Evolutionary conservation across 2,888 invertebrate genomes (phyloP), one percentile per base, ranked within the genome.

Genomic region (Cryptophagus acutangulus): DNA sequence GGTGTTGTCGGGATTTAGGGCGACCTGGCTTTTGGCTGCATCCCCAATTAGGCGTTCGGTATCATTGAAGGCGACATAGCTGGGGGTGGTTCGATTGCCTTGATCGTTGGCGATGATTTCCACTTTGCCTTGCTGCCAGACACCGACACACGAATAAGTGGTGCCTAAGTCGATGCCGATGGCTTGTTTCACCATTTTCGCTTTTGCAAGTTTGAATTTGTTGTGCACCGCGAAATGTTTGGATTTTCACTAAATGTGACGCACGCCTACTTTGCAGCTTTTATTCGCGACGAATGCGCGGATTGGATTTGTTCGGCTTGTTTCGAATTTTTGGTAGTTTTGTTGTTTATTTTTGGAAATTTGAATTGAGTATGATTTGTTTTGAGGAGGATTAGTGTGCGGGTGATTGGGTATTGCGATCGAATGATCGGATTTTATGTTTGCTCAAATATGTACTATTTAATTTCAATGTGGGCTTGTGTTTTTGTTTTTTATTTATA

Each of bases 81-180:
- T 86, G 33, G 90, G 89, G 35, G 89, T 91, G 6, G 88, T 89
- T 36, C 89, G 73, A 68, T 90, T 90, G 47, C 89, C 90, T 70
- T 89, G 88, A 65, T 89, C 88, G 64, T 91, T 91, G 41, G 90
- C 87, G 62, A 90, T 88, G 51, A 88, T 87, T 63, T 88, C 87
- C 55, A 87, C 86, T 67, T 87, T 87, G 35, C 87, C 83, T 59
- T 87, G 77, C 58, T 85, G 83, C 72, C 84, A 88, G 15, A 87
- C 84, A 26, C 82, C 87, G 40, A 87, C 87, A 62, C 86, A 87
- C 38, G 88, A 88, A 70, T 82, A 90, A 9, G 88, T 90, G 37
- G 89, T 90, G 38, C 89, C 89, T 57, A 89, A 74, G 71, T 91
- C 90, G 33, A 60, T 60, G 16, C 60, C 60, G 36, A 60, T 54